Base-by-base conservation (phyloP, 1,140 invertebrate species). In the Cheumatopsyche charites region DNA sequence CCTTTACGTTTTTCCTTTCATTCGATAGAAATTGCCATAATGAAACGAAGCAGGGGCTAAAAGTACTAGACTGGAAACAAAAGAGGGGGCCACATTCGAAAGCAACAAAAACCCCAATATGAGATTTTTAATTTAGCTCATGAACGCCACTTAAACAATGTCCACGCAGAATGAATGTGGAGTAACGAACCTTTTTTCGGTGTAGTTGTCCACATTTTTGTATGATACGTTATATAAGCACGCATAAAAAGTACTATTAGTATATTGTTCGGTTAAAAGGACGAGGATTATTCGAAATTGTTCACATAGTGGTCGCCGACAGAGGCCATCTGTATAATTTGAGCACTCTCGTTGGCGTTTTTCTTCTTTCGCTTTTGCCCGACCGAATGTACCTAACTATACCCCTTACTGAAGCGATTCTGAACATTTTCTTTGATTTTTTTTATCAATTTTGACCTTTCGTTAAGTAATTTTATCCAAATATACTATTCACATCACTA, bases 241-340 rank as follows among this genome's bases (percentile, higher is more conserved):
- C 15, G 3, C 5, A 42, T 42, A 42, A 12, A 6, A n/a, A 47
- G 11, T 47, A n/a, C 43, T 47, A 47, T 47, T 12, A n/a, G 43
- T 47, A 47, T 12, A n/a, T 47, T 15, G 43, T 47, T 47, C 43
- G 43, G 15, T 47, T 47, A 12, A 47, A 47, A 47, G 21, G 23
- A 58, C 21, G 19, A 13, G 55, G 23, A 58, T 58, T 58, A 58
- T 58, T 58, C 23, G 55, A 58, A 58, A 58, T 58, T 58, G 55
- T 58, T 58, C 55, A 58, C 21, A 58, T 58, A 23, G 55, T 58
- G 55, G 62, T 5, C 15, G 12, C 62, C 29, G 62, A 63, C 62
- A 21, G n/a, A 45, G 62, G 62, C 62, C 62, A 63, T 41, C 62
- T 63, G 62, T 42, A 63, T 63, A 63, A 63, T 63, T 63, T 63